Percentiles rank a stretch among this genome's conserved stretches.
phyloP scores from a whole-genome alignment of 1,140 invertebrate genomes.

The Drosophila kikkawai region DNA sequence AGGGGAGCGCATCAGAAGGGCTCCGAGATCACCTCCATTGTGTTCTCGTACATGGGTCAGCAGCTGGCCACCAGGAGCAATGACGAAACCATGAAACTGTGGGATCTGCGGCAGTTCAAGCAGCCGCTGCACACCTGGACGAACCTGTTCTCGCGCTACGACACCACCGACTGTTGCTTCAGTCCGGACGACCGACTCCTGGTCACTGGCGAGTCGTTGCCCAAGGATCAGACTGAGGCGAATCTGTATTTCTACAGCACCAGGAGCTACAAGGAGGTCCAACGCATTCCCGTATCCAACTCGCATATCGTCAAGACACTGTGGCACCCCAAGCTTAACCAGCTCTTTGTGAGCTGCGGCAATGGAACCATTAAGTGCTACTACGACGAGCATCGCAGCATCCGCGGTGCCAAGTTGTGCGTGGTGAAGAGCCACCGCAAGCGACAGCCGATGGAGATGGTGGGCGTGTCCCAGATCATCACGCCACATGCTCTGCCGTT shows the following conservation, averaged over 20 bases:
- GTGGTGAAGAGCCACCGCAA: slow-evolving; percentile 93
- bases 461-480: slow-evolving; percentile 97
- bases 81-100: slow-evolving; percentile 98
- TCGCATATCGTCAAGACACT: slow-evolving; percentile 94
- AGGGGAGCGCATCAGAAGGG: slow-evolving; percentile 93
- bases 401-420: slow-evolving; percentile 96
- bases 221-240: slow-evolving; percentile 89
- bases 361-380: slow-evolving; percentile 96
- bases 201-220: slow-evolving; percentile 94
- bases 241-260: slow-evolving; percentile 93
- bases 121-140: slow-evolving; percentile 89
- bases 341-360: slow-evolving; percentile 96
- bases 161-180: slow-evolving; percentile 93
- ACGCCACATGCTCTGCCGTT: slow-evolving; percentile 98
- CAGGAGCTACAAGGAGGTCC: slow-evolving; percentile 91
- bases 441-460: slow-evolving; percentile 93
- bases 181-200: slow-evolving; percentile 96
- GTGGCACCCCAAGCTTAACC: slow-evolving; percentile 99
- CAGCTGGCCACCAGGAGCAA: slow-evolving; percentile 92
- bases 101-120: slow-evolving; percentile 96
- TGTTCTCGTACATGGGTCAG: slow-evolving; percentile 95
- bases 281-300: slow-evolving; percentile 90
- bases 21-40: slow-evolving; percentile 93
- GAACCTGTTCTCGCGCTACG: slow-evolving; percentile 93
- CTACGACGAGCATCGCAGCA: slow-evolving; percentile 94